Percentiles rank a stretch among this genome's conserved stretches.
Conservation (phyloP, 2,113 vertebrate species). For the Aleadryas rufinucha region DNA sequence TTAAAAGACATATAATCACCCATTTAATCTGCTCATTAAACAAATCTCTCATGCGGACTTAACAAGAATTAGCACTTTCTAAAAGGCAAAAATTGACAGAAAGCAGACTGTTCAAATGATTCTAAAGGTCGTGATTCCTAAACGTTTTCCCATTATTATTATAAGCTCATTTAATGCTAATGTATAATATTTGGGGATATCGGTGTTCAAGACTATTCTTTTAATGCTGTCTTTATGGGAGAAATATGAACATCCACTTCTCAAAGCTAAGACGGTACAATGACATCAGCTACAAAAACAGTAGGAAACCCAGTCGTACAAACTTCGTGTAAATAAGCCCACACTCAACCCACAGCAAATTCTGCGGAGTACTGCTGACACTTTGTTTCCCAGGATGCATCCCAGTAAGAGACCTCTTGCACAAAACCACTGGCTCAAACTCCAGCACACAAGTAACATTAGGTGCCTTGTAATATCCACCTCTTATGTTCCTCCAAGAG, state of each 20-base stretch:
- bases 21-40: slow-evolving; percentile 82
- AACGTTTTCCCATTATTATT: slow-evolving; percentile 44
- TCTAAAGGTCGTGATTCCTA: slow-evolving; percentile 59
- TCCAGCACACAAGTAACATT: neutral
- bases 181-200: slow-evolving; percentile 49
- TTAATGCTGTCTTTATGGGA: neutral
- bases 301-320: neutral
- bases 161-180: slow-evolving; percentile 49
- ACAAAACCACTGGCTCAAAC: neutral
- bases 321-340: neutral
- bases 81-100: slow-evolving; percentile 71
- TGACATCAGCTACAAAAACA: neutral
- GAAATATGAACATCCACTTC: neutral
- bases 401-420: neutral
- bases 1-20: slow-evolving; percentile 72
- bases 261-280: neutral
- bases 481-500: neutral
- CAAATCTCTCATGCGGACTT: slow-evolving; percentile 80
- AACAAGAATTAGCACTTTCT: slow-evolving; percentile 79
- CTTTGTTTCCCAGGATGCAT: neutral
- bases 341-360: neutral
- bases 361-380: neutral
- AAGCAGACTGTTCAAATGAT: slow-evolving; percentile 67
- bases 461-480: neutral
- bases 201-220: neutral